Evolutionary conservation across 1,140 invertebrate genomes (phyloP), one percentile per base, ranked within the genome.

Genomic region (Chelonus insularis): DNA sequence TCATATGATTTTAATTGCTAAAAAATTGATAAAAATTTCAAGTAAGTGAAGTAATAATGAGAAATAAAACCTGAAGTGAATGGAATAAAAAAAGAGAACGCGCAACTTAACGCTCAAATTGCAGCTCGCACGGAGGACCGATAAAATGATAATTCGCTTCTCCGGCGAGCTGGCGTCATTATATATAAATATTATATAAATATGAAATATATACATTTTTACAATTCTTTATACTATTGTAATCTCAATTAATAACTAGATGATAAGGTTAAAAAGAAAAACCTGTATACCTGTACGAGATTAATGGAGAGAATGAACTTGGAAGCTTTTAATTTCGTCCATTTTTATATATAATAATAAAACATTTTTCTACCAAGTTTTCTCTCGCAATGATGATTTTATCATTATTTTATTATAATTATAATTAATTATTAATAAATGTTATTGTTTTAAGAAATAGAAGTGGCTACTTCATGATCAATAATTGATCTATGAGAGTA

Each of bases 81-180:
- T 7, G 21, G 57, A 68, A 14, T 63, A 68, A 55, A 48, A 50
- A 60, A 60, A 21, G 36, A 50, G 36, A 78, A 79, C 67, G 71
- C 74, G 76, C 72, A 77, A 78, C 75, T 79, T 68, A 76, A 80
- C 80, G 74, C 77, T 80, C 73, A 77, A 80, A 79, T 73, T 77
- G 71, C 76, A 73, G 80, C 80, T 82, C 79, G 80, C 74, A 70
- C 78, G 80, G 80, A 82, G 78, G 78, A 82, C 80, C 80, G 70
- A 77, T 60, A 18, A 57, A 62, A 70, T 68, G 65, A 36, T n/a
- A 72, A 72, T 69, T 77, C 72, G 80, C 80, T 82, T 80, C 79
- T 82, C 78, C 80, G 78, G 78, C 77, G 73, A 81, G 80, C 80
- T 79, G 75, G 73, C 77, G 74, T 73, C 72, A 76, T 75, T 76